Conservation (phyloP, 35 echinoderm and acorn worm genomes). For the Nesometra sesokonis region DNA sequence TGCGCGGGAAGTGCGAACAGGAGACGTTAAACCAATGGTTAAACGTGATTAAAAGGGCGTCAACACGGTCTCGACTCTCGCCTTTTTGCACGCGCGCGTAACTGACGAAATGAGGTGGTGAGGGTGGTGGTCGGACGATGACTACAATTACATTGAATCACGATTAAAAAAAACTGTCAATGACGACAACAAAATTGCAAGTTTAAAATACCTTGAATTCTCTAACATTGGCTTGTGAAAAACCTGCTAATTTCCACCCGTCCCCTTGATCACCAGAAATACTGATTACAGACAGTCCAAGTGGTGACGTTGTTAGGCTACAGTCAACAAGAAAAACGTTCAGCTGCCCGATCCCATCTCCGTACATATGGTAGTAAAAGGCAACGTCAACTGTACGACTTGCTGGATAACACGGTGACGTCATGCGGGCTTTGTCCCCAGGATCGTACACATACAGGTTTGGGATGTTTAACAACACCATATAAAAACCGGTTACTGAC, state of each 20-base stretch:
- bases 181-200: too few relatives aligned
- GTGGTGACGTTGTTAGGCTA: neutral
- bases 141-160: too few relatives aligned
- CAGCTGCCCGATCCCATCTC: neutral
- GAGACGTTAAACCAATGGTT: too few relatives aligned
- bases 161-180: too few relatives aligned
- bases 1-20: too few relatives aligned
- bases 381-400: neutral
- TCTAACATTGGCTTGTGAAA: neutral
- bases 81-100: too few relatives aligned
- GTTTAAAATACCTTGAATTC: neutral
- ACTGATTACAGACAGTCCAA: neutral
- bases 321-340: neutral
- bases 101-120: too few relatives aligned
- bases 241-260: neutral
- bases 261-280: neutral
- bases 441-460: neutral
- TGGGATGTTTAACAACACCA: neutral
- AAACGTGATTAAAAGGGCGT: too few relatives aligned
- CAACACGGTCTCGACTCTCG: too few relatives aligned
- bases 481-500: neutral
- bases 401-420: neutral
- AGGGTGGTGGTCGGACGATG: too few relatives aligned
- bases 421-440: neutral
- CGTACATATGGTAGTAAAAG: neutral